Base-by-base conservation (phyloP, 2,888 invertebrate species). In the Euclidia mi region DNA sequence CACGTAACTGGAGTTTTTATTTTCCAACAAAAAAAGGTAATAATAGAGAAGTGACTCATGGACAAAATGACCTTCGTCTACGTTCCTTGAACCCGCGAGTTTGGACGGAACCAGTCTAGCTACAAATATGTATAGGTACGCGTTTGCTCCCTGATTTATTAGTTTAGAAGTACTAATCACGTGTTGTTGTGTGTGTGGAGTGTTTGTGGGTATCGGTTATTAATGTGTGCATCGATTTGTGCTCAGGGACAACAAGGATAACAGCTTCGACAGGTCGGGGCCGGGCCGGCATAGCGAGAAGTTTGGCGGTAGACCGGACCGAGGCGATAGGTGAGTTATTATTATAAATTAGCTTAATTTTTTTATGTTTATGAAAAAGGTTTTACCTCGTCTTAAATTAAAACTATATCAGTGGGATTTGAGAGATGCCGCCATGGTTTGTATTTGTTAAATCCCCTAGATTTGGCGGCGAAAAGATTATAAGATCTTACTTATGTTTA, bases 241-340 rank as follows among this genome's bases (percentile, higher is more conserved):
- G 57, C 74, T 44, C 86, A 94, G 93, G 74, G 94, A 94, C 20
- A 87, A 84, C 59, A 87, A 84, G 56, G 91, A 91, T 17, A 73
- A 81, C 38, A 72, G 81, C 32, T 94, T 94, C 56, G 93, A 94
- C 12, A 82, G 94, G 40, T 84, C 91, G 3, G 93, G 84, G 1
- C 87, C 90, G 18, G 92, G 89, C 1, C 78, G 94, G 12, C 88
- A 89, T 55, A 92, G 92, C 61, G 94, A 93, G 17, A 94, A 92
- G 71, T 91, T 84, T 71, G 83, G 81, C 46, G 85, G 87, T 10
- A 82, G 86, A 71, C 83, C 81, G 9, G 88, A 87, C 2, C 75
- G 82, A 60, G 82, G 81, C 17, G 89, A 89, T 6, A 79, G 89
- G 83, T 84, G 17, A 71, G 81, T 65, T 53, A 37, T 50, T 38